Evolutionary conservation across 37 sponge, comb jelly and placozoan genomes (phyloP).

Genomic region (Lycopodina hypogea): DNA sequence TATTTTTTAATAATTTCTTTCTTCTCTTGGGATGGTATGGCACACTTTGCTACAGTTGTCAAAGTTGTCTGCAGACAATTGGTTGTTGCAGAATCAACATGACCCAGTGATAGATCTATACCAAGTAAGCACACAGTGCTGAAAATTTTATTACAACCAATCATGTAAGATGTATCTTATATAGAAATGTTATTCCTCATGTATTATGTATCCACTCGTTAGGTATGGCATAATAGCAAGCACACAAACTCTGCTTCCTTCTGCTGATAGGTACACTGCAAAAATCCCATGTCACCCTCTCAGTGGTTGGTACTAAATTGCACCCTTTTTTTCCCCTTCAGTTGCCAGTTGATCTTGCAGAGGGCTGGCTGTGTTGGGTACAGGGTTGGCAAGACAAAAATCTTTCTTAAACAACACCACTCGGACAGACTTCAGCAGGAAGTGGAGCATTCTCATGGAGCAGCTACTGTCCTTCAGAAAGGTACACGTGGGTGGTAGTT

Average conservation of each 20-base stretch:
- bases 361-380: slow-evolving; percentile 36
- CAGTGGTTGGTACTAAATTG: neutral
- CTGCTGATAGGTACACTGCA: neutral
- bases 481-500: no score
- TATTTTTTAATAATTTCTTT: no score
- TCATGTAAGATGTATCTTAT: no score
- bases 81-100: no score
- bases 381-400: slow-evolving; percentile 70
- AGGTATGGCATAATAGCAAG: neutral
- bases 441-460: slow-evolving; percentile 60
- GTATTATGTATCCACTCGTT: no score
- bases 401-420: slow-evolving; percentile 78
- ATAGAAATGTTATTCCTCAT: no score
- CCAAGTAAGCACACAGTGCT: no score
- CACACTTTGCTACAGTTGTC: no score
- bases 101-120: no score
- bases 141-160: no score
- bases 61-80: no score
- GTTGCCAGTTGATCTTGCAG: slow-evolving; percentile 50
- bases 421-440: slow-evolving; percentile 48
- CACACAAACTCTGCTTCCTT: neutral
- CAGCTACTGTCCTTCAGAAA: slow-evolving; percentile 14
- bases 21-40: no score
- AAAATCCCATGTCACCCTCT: neutral
- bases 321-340: neutral